Base-by-base conservation (phyloP, 2,113 vertebrate genomes). In the Thamnaconus septentrionalis region DNA sequence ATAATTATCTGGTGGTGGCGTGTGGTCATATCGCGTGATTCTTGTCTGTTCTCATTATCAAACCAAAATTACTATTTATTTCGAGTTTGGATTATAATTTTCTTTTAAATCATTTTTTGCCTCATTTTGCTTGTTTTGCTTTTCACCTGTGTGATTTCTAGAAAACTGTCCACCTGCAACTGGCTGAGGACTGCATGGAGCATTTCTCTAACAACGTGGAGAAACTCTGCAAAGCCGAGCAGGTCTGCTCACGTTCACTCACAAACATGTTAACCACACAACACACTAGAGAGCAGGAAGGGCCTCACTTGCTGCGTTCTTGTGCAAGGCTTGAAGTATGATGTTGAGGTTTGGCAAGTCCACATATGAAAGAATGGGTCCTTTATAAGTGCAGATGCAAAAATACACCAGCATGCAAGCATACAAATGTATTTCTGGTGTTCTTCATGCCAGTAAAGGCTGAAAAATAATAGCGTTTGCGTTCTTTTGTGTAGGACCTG, bases 171-270 rank as follows among this genome's bases (percentile, higher is more conserved):
- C 94, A 99, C 85, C 93, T 99, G 72, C 92, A 92, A 63, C 83
- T 99, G 85, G 94, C 97, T 44, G 97, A 98, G 85, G 96, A 98
- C 55, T 98, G 97, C 85, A 98, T 99, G 97, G 87, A 18, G 12
- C 91, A 91, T 47, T 99, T 93, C 69, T 87, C 93, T 54, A 79
- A 90, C 73, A 93, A 92, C 3, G 89, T 98, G 82, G 95, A 99
- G 87, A 98, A 94, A 80, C 94, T 99, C 60, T 99, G 97, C 91
- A 98, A 95, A 92, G 91, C 92, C 48, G 97, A 99, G 72, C 97
- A 99, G 95, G 97, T 98, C 3, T 41, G 78, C 76, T 8, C 56
- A 6, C 12, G 8, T 10, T 56, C 11, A 8, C 5, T 11, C 8
- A 40, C 61, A 42, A 41, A 51, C 42, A 40, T 9, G 6, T 9